phyloP scores from a whole-genome alignment of 2,888 invertebrate genomes.

The Conomelus anceps region DNA sequence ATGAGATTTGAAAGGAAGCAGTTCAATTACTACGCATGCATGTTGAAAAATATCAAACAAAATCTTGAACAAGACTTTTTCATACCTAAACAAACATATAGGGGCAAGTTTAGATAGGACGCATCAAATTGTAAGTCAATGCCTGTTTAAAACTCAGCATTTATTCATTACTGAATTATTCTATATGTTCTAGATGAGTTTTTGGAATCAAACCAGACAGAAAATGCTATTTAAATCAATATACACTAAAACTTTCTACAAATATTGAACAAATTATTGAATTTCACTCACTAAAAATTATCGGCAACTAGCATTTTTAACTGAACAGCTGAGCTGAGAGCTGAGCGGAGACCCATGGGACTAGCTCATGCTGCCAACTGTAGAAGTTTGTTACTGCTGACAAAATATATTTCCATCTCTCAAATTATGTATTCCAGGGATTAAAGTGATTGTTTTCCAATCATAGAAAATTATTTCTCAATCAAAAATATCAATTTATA shows the following conservation, averaged over 20 bases:
- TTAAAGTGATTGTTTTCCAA: too few species aligned
- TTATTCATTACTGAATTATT: background rate
- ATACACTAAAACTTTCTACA: background rate
- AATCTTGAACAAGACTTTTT: background rate
- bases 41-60: background rate
- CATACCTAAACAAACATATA: background rate
- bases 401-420: too few species aligned
- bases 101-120: background rate
- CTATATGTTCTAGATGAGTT: background rate
- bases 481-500: too few species aligned
- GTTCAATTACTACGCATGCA: background rate
- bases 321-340: background rate
- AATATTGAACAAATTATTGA: background rate
- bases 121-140: background rate
- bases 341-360: background rate
- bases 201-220: background rate
- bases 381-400: too few species aligned
- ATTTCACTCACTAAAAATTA: constrained; percentile 4
- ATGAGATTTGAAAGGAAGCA: background rate
- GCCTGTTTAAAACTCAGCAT: background rate
- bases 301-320: constrained; percentile 12
- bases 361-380: background rate
- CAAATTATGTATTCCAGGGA: too few species aligned
- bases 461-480: too few species aligned
- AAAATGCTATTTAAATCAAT: background rate